These are phyloP conservation scores for Pangasius macronema DNA, from an alignment of 2,797 vertebrate species.

Conservation along the genomic window DNA sequence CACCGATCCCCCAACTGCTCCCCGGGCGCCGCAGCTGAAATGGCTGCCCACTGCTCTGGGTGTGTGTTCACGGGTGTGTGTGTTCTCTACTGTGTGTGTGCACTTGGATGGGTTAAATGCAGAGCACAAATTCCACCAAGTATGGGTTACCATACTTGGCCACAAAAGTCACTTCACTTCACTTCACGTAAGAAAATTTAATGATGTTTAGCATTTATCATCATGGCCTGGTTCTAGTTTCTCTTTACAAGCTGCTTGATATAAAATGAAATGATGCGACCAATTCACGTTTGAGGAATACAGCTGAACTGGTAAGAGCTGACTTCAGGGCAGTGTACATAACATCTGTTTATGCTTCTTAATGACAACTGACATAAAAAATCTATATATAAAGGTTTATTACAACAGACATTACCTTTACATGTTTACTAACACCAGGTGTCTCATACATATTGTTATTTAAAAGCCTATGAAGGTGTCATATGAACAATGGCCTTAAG, in stretches of 20 bases:
- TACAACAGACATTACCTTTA: neutral
- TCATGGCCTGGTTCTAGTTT: too few species aligned
- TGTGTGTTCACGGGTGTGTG: too few species aligned
- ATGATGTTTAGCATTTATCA: too few species aligned
- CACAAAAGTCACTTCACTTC: too few species aligned
- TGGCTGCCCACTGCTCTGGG: too few species aligned
- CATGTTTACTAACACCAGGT: neutral
- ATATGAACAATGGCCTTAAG: neutral
- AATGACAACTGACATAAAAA: neutral
- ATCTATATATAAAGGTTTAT: neutral
- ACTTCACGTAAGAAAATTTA: too few species aligned
- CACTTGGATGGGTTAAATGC: too few species aligned
- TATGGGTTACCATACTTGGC: too few species aligned
- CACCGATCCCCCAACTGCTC: too few species aligned
- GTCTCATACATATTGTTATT: neutral
- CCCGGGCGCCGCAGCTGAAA: too few species aligned
- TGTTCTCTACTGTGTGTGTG: too few species aligned
- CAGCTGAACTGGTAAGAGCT: neutral
- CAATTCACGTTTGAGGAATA: neutral
- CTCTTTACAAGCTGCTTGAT: neutral
- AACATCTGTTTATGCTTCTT: neutral
- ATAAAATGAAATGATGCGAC: neutral
- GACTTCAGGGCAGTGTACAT: neutral
- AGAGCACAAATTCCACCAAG: too few species aligned
- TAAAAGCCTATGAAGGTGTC: neutral